These are phyloP conservation scores for Nothobranchius kuhntae DNA, from an alignment of 2,113 vertebrate genomes.

Conservation along the genomic window DNA sequence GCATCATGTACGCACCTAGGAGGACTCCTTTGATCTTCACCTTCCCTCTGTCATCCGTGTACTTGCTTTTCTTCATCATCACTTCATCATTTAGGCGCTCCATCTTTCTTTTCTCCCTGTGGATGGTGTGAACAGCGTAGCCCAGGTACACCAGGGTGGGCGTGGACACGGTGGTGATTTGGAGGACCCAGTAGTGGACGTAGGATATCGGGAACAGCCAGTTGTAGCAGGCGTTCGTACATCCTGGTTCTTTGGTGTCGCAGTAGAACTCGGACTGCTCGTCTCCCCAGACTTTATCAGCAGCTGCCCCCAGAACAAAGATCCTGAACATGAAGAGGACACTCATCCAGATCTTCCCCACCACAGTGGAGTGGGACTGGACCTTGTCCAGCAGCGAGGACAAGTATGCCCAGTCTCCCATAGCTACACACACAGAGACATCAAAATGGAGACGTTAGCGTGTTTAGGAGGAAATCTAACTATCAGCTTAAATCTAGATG, in stretches of 20 bases:
- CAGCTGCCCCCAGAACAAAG: constrained; percentile 69
- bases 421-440: constrained; percentile 30
- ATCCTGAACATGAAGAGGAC: constrained; percentile 79
- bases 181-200: constrained; percentile 77
- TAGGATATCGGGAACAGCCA: constrained; percentile 77
- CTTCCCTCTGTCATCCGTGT: constrained; percentile 83
- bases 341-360: constrained; percentile 81
- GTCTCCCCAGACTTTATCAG: constrained; percentile 74
- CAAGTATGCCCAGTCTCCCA: constrained; percentile 79
- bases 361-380: constrained; percentile 74
- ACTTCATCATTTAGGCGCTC: constrained; percentile 59
- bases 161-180: constrained; percentile 75
- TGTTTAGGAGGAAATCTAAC: no score
- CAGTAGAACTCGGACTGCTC: constrained; percentile 70
- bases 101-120: constrained; percentile 69
- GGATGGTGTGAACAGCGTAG: constrained; percentile 70
- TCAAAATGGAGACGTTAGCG: background rate
- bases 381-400: constrained; percentile 73
- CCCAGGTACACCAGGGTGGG: constrained; percentile 75
- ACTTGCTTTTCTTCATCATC: constrained; percentile 58
- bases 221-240: constrained; percentile 72
- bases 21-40: constrained; percentile 87
- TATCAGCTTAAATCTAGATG: background rate
- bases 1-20: constrained; percentile 87
- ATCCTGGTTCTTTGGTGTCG: constrained; percentile 70